These are phyloP conservation scores for Priocnemis perturbator DNA, from an alignment of 2,888 invertebrate species.

Conservation along the genomic window DNA sequence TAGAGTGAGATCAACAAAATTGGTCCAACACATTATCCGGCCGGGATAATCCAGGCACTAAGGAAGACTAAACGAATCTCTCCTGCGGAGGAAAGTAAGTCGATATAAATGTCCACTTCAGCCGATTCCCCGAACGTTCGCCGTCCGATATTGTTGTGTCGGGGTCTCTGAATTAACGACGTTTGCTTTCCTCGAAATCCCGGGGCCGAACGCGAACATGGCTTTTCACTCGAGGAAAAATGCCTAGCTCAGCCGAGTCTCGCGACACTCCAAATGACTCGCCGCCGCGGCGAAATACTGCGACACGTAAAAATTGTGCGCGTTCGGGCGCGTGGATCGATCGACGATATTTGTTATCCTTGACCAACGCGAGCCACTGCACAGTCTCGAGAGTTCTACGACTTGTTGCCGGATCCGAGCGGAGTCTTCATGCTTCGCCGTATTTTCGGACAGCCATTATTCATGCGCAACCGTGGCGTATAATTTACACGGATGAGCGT, in stretches of 20 bases:
- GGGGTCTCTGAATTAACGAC: slow-evolving; percentile 6
- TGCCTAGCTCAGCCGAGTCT: slow-evolving; percentile 21
- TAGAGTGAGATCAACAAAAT: no score
- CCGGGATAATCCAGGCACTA: no score
- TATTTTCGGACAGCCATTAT: no score
- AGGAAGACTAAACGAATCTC: no score
- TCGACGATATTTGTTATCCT: slow-evolving; percentile 27
- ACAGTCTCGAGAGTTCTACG: neutral
- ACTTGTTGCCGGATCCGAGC: neutral
- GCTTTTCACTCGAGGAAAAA: slow-evolving; percentile 39
- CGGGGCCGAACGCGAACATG: slow-evolving; percentile 20
- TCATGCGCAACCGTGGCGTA: no score
- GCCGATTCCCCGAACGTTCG: neutral
- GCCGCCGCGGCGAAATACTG: neutral
- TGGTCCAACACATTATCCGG: no score
- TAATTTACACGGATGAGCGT: no score
- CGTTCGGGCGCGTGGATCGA: slow-evolving; percentile 17
- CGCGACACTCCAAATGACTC: neutral
- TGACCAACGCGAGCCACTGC: slow-evolving; percentile 6
- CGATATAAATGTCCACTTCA: slow-evolving; percentile 4
- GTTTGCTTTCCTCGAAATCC: slow-evolving; percentile 22
- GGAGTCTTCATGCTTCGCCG: no score
- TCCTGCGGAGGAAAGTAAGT: no score
- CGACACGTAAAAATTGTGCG: neutral
- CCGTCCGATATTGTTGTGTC: neutral